Evolutionary conservation across 92 coral and sea anemone genomes (phyloP), one percentile per base, ranked within the genome.

Genomic region (Metridium senile): DNA sequence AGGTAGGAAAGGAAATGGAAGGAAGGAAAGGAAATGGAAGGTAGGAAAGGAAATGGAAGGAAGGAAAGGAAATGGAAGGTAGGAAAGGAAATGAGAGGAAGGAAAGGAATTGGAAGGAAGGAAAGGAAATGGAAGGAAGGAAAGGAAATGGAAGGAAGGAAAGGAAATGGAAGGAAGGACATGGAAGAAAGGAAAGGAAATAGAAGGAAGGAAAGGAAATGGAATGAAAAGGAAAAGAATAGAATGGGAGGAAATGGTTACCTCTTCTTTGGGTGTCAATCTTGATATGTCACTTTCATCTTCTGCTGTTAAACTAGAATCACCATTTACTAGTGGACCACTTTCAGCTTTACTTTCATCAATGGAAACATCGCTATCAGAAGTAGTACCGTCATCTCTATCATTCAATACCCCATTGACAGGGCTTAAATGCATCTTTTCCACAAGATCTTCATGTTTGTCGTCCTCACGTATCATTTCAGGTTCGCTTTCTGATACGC

Each of bases 251-350:
- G n/a, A 13, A 21, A 54, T 3, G 59, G 59, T 20, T 69, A 86
- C 90, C 84, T 79, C 75, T 76, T 86, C 90, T 26, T 75, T 68
- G 0, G 87, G 90, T 26, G 90, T 84, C 78, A 86, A 33, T 33
- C 31, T 77, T 17, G 80, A 52, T 0, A 39, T 62, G 30, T 33
- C 74, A 33, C 32, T 33, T 25, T 33, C 71, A 33, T 29, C 16
- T 61, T 45, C 26, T 20, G 8, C 29, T n/a, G 81, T 64, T 33
- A 52, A 52, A n/a, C 34, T 58, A 63, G 81, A 47, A 8, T 34
- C 53, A 19, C 27, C 34, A 35, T 52, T 23, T 3, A 17, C 62
- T 18, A 26, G 11, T 20, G 26, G 32, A 7, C 28, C 39, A 8
- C 23, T 13, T 28, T 25, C 31, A 58, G 2, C 65, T 58, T 58